Conservation (phyloP, 2,797 vertebrate species). For the Alfaro cultratus region DNA sequence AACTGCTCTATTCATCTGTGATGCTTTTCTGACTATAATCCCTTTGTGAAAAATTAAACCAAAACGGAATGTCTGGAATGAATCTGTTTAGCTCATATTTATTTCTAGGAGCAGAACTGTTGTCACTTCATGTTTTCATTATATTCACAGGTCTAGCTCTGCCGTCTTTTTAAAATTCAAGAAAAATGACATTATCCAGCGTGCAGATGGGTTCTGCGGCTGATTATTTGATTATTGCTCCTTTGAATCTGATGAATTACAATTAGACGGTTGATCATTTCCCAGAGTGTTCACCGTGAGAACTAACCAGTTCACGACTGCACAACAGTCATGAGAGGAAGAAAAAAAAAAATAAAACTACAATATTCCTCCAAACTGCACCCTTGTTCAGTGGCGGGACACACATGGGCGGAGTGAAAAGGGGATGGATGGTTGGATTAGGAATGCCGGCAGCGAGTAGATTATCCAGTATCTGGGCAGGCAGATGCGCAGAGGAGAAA, state of each 20-base stretch:
- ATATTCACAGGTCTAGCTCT: too few relatives aligned
- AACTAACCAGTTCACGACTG: slow-evolving; percentile 69
- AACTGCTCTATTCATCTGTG: slow-evolving; percentile 26
- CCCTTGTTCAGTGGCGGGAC: slow-evolving; percentile 71
- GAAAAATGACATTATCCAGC: slow-evolving; percentile 38
- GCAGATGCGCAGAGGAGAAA: slow-evolving; percentile 79
- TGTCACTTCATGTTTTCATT: not conserved
- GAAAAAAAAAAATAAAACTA: slow-evolving; percentile 65
- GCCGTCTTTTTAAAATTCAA: slow-evolving; percentile 27
- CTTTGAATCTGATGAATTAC: slow-evolving; percentile 69
- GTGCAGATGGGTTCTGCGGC: slow-evolving; percentile 45
- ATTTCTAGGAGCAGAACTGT: slow-evolving; percentile 22
- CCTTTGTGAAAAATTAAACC: slow-evolving; percentile 15
- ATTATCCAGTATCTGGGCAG: slow-evolving; percentile 83
- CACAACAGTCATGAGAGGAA: slow-evolving; percentile 46
- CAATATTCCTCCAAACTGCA: slow-evolving; percentile 71
- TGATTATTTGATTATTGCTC: slow-evolving; percentile 65
- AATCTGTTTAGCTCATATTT: slow-evolving; percentile 5
- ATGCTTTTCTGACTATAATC: slow-evolving; percentile 29
- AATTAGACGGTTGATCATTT: slow-evolving; percentile 75
- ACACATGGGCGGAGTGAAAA: slow-evolving; percentile 69
- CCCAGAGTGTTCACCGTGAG: slow-evolving; percentile 70
- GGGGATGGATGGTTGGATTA: slow-evolving; percentile 80
- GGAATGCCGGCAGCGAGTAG: slow-evolving; percentile 76
- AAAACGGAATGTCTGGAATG: slow-evolving; percentile 7